These are phyloP conservation scores for Manis pentadactyla DNA, from an alignment of 2,797 vertebrate species.

Conservation along the genomic window DNA sequence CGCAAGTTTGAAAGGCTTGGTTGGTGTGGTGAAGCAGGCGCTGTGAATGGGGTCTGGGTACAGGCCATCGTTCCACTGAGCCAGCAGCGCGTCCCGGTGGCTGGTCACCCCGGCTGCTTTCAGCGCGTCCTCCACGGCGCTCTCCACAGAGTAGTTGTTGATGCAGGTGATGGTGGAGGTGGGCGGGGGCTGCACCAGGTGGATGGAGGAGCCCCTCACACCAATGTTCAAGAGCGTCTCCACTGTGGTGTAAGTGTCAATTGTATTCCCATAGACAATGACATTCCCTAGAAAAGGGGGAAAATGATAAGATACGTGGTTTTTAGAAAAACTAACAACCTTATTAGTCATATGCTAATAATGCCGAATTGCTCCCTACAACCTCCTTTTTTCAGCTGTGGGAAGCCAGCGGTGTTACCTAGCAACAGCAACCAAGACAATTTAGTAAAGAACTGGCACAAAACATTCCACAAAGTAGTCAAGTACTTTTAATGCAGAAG, in stretches of 20 bases:
- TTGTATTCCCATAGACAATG: constrained; percentile 93
- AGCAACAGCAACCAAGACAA: constrained; percentile 89
- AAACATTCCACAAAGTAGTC: constrained; percentile 89
- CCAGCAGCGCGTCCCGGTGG: constrained; percentile 87
- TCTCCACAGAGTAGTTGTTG: constrained; percentile 83
- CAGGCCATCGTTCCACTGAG: constrained; percentile 87
- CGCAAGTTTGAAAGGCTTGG: constrained; percentile 85
- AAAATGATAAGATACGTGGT: constrained; percentile 76
- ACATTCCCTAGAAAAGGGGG: constrained; percentile 87
- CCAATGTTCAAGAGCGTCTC: constrained; percentile 90
- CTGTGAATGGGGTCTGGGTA: constrained; percentile 86
- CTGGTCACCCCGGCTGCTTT: constrained; percentile 83
- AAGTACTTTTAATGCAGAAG: constrained; percentile 85
- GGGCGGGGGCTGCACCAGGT: constrained; percentile 88
- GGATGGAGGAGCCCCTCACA: constrained; percentile 88
- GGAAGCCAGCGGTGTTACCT: constrained; percentile 88
- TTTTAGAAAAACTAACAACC: constrained; percentile 40
- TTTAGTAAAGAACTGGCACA: constrained; percentile 87
- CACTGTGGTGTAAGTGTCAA: constrained; percentile 91
- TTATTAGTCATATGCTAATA: constrained; percentile 86
- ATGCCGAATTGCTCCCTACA: constrained; percentile 84
- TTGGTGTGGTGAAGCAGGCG: constrained; percentile 88
- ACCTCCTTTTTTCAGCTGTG: constrained; percentile 87
- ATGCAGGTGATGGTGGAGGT: constrained; percentile 82
- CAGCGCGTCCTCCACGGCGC: constrained; percentile 83